phyloP scores from a whole-genome alignment of 2,888 invertebrate species.

The Acleris emargana region DNA sequence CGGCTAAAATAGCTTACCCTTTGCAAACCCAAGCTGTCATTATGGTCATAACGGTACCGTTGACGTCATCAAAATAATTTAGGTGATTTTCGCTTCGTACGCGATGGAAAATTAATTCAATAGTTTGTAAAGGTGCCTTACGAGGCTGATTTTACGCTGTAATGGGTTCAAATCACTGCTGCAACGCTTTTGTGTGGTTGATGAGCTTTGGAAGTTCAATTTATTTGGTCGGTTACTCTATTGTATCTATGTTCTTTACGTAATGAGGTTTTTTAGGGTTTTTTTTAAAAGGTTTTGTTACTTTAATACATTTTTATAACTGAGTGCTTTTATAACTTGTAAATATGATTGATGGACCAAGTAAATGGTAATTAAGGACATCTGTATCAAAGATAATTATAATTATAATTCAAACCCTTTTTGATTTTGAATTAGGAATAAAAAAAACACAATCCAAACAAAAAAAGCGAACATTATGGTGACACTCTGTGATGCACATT shows the following conservation, averaged over 20 bases:
- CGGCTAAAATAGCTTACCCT: conserved; percentile 7
- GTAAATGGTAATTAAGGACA: no score
- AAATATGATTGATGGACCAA: no score
- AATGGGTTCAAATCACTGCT: conserved; percentile 51
- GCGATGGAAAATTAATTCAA: conserved; percentile 47
- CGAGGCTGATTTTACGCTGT: conserved; percentile 57
- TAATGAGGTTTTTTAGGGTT: no score
- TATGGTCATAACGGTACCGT: conserved; percentile 26
- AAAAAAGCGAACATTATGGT: no score
- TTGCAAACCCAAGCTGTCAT: conserved; percentile 19
- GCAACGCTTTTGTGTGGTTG: background rate
- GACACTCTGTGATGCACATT: no score
- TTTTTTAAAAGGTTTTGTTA: no score
- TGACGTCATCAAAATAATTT: conserved; percentile 45
- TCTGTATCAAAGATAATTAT: no score
- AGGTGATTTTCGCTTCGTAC: conserved; percentile 48
- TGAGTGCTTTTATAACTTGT: no score
- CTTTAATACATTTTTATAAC: no score
- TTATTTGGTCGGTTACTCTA: background rate
- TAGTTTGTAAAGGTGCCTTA: conserved; percentile 51
- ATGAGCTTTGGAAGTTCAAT: background rate
- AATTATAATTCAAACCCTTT: no score
- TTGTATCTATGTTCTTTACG: background rate
- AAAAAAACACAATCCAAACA: no score
- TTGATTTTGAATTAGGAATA: no score